Evolutionary conservation across 2,888 invertebrate species (phyloP).

Genomic region (Brenthis ino): DNA sequence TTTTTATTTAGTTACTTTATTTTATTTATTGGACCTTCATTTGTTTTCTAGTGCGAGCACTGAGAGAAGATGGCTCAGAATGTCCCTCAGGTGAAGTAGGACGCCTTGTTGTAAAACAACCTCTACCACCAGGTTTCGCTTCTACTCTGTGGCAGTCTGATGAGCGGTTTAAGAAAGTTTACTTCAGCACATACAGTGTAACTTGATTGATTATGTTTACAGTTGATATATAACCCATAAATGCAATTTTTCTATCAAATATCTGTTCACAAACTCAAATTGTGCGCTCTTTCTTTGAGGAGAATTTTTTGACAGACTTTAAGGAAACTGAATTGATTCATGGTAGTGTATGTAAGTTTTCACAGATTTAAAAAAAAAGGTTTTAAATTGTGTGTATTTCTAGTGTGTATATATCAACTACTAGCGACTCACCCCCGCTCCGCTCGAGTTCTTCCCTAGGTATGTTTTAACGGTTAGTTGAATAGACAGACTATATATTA

Average conservation of each 20-base stretch:
- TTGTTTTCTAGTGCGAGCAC: slow-evolving; percentile 54
- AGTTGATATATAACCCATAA: neutral
- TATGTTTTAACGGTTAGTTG: too few species aligned
- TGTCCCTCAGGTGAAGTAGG: slow-evolving; percentile 89
- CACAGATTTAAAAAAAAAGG: too few species aligned
- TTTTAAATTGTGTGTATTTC: too few species aligned
- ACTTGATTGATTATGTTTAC: slow-evolving; percentile 49
- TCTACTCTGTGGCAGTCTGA: slow-evolving; percentile 91
- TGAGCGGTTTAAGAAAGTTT: slow-evolving; percentile 89
- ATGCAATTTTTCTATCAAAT: too few species aligned
- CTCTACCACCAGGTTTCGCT: slow-evolving; percentile 94
- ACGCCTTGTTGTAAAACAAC: slow-evolving; percentile 90
- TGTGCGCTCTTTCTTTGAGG: too few species aligned
- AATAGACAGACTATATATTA: too few species aligned
- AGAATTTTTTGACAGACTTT: too few species aligned
- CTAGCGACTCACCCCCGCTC: too few species aligned
- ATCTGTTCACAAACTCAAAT: neutral
- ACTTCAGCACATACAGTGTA: slow-evolving; percentile 92
- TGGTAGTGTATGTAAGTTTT: too few species aligned
- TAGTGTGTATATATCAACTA: too few species aligned
- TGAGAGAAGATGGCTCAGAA: slow-evolving; percentile 84
- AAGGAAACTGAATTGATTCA: too few species aligned
- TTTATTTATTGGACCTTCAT: neutral
- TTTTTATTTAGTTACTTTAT: neutral
- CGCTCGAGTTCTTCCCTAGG: too few species aligned